Conservation (phyloP, 2,797 vertebrate genomes). For the Vultur gryphus region DNA sequence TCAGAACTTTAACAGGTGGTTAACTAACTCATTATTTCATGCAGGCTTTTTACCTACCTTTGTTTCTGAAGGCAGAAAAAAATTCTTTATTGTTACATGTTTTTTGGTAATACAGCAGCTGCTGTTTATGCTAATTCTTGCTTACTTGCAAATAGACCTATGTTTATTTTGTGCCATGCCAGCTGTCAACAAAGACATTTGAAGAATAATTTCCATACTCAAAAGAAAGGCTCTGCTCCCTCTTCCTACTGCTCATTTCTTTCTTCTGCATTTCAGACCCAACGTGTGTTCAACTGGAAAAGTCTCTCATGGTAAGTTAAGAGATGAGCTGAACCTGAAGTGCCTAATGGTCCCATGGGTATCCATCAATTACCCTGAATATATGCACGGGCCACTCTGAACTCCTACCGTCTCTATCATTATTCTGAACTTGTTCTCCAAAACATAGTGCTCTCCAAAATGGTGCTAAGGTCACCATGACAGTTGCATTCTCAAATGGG, state of each 20-base stretch:
- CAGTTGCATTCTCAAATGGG: not conserved
- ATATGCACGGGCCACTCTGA: accelerated
- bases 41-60: conserved; percentile 35
- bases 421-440: not conserved
- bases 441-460: not conserved
- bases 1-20: conserved; percentile 60
- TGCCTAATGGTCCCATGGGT: not conserved
- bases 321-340: not conserved
- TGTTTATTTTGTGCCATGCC: conserved; percentile 71
- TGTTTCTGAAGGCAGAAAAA: conserved; percentile 41
- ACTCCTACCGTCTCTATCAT: accelerated
- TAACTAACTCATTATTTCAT: conserved; percentile 45
- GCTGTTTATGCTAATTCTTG: conserved; percentile 75
- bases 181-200: conserved; percentile 74
- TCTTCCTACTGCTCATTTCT: not conserved
- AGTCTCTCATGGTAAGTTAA: not conserved
- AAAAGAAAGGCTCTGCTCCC: conserved; percentile 42
- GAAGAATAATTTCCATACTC: conserved; percentile 64
- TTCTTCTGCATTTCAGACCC: not conserved
- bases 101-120: conserved; percentile 61
- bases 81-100: conserved; percentile 52
- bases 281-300: not conserved
- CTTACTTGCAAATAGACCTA: conserved; percentile 74
- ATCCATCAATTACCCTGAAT: not conserved
- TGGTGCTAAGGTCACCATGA: not conserved